These are phyloP conservation scores for Pseudopleuronectes americanus DNA, from an alignment of 2,797 vertebrate genomes.

Conservation along the genomic window DNA sequence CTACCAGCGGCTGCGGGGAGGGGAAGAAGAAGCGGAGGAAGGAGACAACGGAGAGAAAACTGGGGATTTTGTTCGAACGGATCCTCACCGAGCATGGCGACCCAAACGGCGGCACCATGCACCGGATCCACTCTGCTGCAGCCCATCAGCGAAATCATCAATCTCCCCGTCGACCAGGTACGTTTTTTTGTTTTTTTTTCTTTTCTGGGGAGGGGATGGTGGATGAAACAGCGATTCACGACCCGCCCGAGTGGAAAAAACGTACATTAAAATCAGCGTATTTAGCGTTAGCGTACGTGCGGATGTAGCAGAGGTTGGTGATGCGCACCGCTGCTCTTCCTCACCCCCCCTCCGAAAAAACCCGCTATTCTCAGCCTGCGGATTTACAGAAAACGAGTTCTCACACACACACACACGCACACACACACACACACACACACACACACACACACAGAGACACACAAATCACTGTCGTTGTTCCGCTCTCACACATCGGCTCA, in stretches of 20 bases:
- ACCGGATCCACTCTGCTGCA: slow-evolving; percentile 94
- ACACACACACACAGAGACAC: too few species aligned
- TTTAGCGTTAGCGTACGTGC: not conserved
- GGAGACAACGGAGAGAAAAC: slow-evolving; percentile 19
- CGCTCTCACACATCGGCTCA: slow-evolving; percentile 7
- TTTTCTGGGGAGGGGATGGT: not conserved
- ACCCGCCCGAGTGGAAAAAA: not conserved
- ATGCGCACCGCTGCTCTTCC: slow-evolving; percentile 36
- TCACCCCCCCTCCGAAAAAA: slow-evolving; percentile 7
- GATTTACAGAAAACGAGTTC: slow-evolving; percentile 26
- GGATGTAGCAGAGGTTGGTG: slow-evolving; percentile 21
- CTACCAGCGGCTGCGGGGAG: slow-evolving; percentile 52
- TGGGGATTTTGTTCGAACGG: slow-evolving; percentile 37
- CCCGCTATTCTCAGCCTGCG: slow-evolving; percentile 11
- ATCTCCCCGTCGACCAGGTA: slow-evolving; percentile 96
- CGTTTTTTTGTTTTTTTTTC: not conserved
- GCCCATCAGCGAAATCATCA: slow-evolving; percentile 94
- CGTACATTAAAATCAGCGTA: not conserved
- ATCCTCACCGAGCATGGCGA: slow-evolving; percentile 84
- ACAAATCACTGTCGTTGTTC: slow-evolving; percentile 27
- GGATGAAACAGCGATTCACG: not conserved
- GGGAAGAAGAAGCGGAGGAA: slow-evolving; percentile 43
- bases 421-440: too few species aligned
- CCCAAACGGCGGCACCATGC: slow-evolving; percentile 87
- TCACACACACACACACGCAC: too few species aligned